phyloP scores from a whole-genome alignment of 2,113 vertebrate genomes.

The Phoenicopterus ruber region DNA sequence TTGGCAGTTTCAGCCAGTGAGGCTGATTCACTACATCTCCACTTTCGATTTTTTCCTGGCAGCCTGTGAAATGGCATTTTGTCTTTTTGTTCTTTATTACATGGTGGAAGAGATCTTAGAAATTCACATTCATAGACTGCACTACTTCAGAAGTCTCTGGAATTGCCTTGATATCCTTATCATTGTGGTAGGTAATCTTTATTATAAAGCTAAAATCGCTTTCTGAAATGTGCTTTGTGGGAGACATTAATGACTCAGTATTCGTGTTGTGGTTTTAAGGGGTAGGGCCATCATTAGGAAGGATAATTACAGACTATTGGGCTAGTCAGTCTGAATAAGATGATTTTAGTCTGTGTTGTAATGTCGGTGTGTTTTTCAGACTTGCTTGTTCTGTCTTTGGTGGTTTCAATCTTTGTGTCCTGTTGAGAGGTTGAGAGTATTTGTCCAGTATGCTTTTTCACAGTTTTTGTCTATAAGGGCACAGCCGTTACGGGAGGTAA shows the following conservation, averaged over 20 bases:
- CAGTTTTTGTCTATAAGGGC: background rate
- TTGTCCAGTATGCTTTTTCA: background rate
- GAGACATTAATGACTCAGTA: background rate
- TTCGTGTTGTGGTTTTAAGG: background rate
- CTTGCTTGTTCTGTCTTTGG: background rate
- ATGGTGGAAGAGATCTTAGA: constrained; percentile 92
- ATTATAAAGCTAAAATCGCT: background rate
- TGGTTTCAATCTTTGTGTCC: background rate
- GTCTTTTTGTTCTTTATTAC: constrained; percentile 94
- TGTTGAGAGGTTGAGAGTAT: background rate
- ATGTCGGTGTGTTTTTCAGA: background rate
- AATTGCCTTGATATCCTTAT: constrained; percentile 95
- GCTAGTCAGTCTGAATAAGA: background rate
- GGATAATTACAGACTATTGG: background rate
- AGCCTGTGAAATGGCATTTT: constrained; percentile 90
- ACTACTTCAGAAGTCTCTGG: constrained; percentile 93
- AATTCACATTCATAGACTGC: constrained; percentile 88
- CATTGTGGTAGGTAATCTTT: constrained; percentile 77
- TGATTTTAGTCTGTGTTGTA: background rate
- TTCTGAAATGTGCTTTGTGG: background rate
- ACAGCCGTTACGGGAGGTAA: background rate
- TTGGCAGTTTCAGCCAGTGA: constrained; percentile 94
- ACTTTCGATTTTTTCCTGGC: constrained; percentile 93
- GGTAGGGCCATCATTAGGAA: background rate
- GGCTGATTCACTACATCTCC: constrained; percentile 85